Evolutionary conservation across 2,113 vertebrate genomes (phyloP).

Genomic region (Malaclemys terrapin): DNA sequence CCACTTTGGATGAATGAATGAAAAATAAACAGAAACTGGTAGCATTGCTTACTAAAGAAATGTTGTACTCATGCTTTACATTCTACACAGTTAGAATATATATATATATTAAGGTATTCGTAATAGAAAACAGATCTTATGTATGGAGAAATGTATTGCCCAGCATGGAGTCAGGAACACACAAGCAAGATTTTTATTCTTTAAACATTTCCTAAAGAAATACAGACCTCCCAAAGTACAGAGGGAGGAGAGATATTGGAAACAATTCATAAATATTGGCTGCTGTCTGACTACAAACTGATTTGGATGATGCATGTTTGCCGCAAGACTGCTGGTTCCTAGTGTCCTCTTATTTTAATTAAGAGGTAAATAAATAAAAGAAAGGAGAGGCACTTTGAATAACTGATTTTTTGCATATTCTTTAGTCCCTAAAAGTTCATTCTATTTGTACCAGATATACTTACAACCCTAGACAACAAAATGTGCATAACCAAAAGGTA

Average conservation of each 20-base stretch:
- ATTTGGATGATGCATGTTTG: background rate
- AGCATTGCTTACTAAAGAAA: background rate
- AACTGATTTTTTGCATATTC: background rate
- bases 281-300: background rate
- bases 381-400: background rate
- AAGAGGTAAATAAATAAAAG: background rate
- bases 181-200: background rate
- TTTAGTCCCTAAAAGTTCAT: background rate
- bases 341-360: background rate
- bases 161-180: background rate
- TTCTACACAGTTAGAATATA: background rate
- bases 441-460: background rate
- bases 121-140: background rate
- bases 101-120: background rate
- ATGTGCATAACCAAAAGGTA: background rate
- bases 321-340: background rate
- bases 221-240: background rate
- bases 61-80: background rate
- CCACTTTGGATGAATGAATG: background rate
- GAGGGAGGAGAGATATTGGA: background rate
- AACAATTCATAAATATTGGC: background rate
- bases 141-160: background rate
- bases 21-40: background rate
- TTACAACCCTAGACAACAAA: background rate
- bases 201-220: background rate